phyloP scores from a whole-genome alignment of 2,113 vertebrate genomes.

The Sigmodon hispidus region DNA sequence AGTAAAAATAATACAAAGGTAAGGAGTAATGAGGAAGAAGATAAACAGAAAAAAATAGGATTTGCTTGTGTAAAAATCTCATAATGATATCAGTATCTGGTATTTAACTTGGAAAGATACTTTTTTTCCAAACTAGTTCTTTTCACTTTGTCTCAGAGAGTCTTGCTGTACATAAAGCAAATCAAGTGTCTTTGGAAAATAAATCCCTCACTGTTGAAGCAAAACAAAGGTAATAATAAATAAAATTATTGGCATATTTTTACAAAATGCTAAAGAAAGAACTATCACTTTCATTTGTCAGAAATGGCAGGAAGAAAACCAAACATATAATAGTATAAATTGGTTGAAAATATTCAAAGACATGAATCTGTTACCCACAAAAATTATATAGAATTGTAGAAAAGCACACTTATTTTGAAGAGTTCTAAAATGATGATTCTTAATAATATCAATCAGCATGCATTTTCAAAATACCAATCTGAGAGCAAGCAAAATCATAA shows the following conservation, averaged over 20 bases:
- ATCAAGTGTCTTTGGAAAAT: slow-evolving; percentile 30
- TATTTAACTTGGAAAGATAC: neutral
- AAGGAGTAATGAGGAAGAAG: no score
- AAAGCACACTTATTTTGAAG: slow-evolving; percentile 65
- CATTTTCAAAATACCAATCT: slow-evolving; percentile 80
- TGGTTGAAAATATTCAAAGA: slow-evolving; percentile 44
- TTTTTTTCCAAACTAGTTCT: neutral
- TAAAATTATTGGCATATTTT: slow-evolving; percentile 52
- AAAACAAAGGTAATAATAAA: slow-evolving; percentile 49
- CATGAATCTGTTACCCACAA: slow-evolving; percentile 63
- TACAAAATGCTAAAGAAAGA: slow-evolving; percentile 61
- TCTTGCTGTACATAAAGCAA: neutral
- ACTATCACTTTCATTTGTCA: slow-evolving; percentile 60
- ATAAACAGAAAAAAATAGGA: neutral
- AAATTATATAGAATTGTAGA: slow-evolving; percentile 68
- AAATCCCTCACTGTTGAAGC: neutral
- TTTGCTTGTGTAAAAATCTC: neutral
- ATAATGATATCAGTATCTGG: neutral
- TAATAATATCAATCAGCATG: slow-evolving; percentile 79
- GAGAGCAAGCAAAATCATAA: slow-evolving; percentile 78
- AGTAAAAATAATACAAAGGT: neutral
- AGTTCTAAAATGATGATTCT: slow-evolving; percentile 77
- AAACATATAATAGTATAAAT: slow-evolving; percentile 63
- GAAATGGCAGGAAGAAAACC: slow-evolving; percentile 58
- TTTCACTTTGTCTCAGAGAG: neutral